Conservation (phyloP, 2,888 invertebrate genomes). For the Eilema griseolum region DNA sequence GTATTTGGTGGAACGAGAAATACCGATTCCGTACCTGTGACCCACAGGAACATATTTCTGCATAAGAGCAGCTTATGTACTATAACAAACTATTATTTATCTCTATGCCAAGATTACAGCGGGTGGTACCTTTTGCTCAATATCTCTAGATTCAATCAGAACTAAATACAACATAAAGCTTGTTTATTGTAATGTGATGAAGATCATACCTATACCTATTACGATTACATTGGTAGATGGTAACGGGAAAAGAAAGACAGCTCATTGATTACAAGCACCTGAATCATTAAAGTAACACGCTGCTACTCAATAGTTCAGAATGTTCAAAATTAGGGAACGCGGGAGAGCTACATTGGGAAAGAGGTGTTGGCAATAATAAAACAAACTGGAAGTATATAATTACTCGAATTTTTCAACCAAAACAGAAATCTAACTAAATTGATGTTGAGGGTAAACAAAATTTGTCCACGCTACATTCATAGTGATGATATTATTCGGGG, state of each 20-base stretch:
- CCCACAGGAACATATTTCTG: too few species aligned
- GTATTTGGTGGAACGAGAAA: too few species aligned
- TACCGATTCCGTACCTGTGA: too few species aligned
- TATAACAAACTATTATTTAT: too few species aligned
- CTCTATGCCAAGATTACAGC: too few species aligned
- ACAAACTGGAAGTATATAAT: slow-evolving; percentile 1
- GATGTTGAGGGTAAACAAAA: neutral
- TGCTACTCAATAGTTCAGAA: neutral
- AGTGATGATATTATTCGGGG: too few species aligned
- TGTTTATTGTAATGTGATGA: neutral
- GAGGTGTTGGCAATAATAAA: neutral
- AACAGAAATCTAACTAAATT: neutral
- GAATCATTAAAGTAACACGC: neutral
- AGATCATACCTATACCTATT: neutral
- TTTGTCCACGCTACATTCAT: too few species aligned
- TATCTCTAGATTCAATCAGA: too few species aligned
- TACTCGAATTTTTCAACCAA: neutral
- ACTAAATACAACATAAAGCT: neutral
- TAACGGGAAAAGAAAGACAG: neutral
- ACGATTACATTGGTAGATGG: neutral
- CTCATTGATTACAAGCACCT: neutral
- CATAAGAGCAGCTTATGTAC: too few species aligned
- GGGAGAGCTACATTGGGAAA: too few species aligned
- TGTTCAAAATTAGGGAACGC: neutral
- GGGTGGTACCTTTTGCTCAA: too few species aligned